Conservation (phyloP, 2,797 vertebrate species). For the Selene dorsalis region DNA sequence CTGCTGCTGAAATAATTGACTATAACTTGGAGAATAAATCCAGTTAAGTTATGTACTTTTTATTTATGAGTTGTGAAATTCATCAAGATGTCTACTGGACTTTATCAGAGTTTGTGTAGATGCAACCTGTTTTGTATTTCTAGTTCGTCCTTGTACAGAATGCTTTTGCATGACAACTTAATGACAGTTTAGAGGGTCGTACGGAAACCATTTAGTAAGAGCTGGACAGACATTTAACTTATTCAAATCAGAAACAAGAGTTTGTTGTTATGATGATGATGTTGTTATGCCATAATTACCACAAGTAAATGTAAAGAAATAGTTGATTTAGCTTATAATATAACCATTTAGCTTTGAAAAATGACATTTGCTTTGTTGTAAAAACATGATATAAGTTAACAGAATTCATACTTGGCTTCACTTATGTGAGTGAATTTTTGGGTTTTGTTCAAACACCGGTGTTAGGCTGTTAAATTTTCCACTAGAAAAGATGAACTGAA, state of each 20-base stretch:
- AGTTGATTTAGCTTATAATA: too few relatives aligned
- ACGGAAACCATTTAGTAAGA: too few relatives aligned
- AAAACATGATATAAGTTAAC: too few relatives aligned
- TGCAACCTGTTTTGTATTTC: neutral
- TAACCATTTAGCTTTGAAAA: too few relatives aligned
- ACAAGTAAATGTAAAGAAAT: too few relatives aligned
- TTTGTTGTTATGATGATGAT: neutral
- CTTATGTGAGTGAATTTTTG: too few relatives aligned
- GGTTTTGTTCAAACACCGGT: too few relatives aligned
- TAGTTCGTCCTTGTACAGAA: neutral
- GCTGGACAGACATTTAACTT: too few relatives aligned
- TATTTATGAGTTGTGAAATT: neutral
- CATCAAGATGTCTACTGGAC: neutral
- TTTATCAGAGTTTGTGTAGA: neutral
- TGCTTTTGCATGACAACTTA: neutral
- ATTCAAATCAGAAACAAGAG: neutral
- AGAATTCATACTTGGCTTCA: too few relatives aligned
- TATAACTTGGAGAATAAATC: neutral
- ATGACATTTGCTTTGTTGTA: too few relatives aligned
- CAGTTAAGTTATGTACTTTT: constrained; percentile 13
- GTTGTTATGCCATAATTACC: neutral
- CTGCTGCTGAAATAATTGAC: constrained; percentile 27
- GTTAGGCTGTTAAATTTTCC: too few relatives aligned
- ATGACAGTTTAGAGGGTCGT: neutral
- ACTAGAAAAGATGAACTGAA: too few relatives aligned